Evolutionary conservation across 53 echinoderm and acorn worm genomes (phyloP), one percentile per base, ranked within the genome.

Genomic region (Arbacia lixula): DNA sequence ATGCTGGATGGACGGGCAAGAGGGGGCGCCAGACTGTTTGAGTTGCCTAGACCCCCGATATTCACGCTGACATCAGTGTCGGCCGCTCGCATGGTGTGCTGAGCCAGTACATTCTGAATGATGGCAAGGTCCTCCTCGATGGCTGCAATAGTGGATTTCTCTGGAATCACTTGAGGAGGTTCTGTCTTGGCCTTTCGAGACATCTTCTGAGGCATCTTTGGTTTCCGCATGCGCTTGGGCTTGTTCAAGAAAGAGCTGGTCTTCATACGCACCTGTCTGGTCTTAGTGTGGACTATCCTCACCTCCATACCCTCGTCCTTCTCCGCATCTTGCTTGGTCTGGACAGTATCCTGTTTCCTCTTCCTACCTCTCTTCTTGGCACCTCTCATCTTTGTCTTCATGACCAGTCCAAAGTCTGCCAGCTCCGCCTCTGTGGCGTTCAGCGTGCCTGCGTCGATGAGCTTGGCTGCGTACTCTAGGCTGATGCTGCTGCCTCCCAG

Each of bases 231-330:
- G 9, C 79, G 61, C 41, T 78, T 78, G 35, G 75, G 36, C 36
- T 84, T 87, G 34, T 88, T 95, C 9, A 89, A 53, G 65, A 95
- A 87, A 26, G 87, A 86, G 27, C 91, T 87, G 36, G 87, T 87
- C 39, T 73, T 87, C 67, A 95, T 91, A 24, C 89, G 62, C 12
- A 95, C 90, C 37, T 91, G 85, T 57, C 95, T 91, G n/a, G 95
- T 95, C 35, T 91, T 95, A 46, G 95, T 95, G 16, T 91, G 66
- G 57, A 85, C 75, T 24, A 91, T 85, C 53, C 88, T 83, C 14
- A 86, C 71, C 66, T 76, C 83, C 41, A 65, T 67, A 2, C 73
- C 83, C 10, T 83, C 86, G 9, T 68, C 84, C 30, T 71, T 46
- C 71, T 85, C 61, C 37, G 71, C 20, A 55, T 63, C 86, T 58